Conservation (phyloP, 2,888 invertebrate species). For the Catocala sponsa region DNA sequence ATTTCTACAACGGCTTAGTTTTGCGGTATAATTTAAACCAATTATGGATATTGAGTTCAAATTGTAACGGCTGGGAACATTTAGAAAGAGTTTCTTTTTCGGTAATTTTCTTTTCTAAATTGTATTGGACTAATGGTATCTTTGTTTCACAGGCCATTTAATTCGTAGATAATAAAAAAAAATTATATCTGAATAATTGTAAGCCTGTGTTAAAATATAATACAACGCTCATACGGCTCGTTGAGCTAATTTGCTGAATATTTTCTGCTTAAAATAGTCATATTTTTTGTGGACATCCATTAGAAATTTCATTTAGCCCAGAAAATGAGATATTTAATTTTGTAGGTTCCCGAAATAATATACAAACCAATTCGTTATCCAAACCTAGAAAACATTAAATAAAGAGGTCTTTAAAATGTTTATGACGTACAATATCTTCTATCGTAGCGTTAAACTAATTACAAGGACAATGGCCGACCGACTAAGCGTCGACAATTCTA, state of each 20-base stretch:
- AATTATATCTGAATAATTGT: too few species aligned
- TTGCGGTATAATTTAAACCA: constrained; percentile 20
- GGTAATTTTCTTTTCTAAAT: neutral
- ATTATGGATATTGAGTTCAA: constrained; percentile 19
- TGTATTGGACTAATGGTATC: too few species aligned
- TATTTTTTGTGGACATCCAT: too few species aligned
- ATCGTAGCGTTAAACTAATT: constrained; percentile 16
- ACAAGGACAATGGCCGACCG: constrained; percentile 6
- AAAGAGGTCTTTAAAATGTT: constrained; percentile 11
- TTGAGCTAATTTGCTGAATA: too few species aligned
- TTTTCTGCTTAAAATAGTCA: too few species aligned
- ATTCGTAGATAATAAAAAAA: too few species aligned
- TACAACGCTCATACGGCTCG: too few species aligned
- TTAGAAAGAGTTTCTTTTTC: neutral
- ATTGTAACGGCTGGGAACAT: constrained; percentile 6
- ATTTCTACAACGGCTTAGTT: constrained; percentile 39
- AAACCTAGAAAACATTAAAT: neutral
- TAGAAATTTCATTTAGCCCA: too few species aligned
- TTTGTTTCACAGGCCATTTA: too few species aligned
- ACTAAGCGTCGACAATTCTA: constrained; percentile 7
- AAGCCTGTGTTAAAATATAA: too few species aligned
- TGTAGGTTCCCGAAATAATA: neutral
- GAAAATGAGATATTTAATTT: too few species aligned
- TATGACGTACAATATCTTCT: constrained; percentile 9
- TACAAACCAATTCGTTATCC: neutral